Evolutionary conservation across 2,113 vertebrate species (phyloP).

Genomic region (Corvus cornix): DNA sequence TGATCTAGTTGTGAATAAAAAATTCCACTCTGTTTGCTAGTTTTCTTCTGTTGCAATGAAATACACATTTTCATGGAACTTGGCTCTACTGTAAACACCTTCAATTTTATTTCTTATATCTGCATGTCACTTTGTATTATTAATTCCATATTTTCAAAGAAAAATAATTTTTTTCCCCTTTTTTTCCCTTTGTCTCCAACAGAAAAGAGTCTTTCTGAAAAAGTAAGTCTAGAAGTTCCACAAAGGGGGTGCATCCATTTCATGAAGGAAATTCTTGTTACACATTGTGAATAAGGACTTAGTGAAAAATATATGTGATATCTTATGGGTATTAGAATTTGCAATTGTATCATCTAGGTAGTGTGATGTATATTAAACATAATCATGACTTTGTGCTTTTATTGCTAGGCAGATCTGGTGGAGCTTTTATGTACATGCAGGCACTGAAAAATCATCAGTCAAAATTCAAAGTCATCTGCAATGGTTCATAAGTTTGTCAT

Average conservation of each 20-base stretch:
- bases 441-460: background rate
- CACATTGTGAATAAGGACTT: background rate
- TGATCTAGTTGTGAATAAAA: background rate
- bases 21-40: background rate
- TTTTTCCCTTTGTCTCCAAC: background rate
- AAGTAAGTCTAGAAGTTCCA: background rate
- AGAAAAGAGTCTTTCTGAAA: background rate
- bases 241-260: rapidly evolving
- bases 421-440: background rate
- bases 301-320: background rate
- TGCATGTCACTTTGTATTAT: background rate
- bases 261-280: background rate
- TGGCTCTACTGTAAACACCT: background rate
- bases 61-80: background rate
- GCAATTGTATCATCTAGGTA: background rate
- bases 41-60: background rate
- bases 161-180: background rate
- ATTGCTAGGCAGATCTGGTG: background rate
- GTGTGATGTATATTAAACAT: background rate
- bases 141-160: background rate
- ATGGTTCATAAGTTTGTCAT: background rate
- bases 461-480: background rate
- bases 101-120: background rate
- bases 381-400: background rate
- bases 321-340: background rate